Conservation (phyloP, 2,113 vertebrate species). For the Syrrhaptes paradoxus region DNA sequence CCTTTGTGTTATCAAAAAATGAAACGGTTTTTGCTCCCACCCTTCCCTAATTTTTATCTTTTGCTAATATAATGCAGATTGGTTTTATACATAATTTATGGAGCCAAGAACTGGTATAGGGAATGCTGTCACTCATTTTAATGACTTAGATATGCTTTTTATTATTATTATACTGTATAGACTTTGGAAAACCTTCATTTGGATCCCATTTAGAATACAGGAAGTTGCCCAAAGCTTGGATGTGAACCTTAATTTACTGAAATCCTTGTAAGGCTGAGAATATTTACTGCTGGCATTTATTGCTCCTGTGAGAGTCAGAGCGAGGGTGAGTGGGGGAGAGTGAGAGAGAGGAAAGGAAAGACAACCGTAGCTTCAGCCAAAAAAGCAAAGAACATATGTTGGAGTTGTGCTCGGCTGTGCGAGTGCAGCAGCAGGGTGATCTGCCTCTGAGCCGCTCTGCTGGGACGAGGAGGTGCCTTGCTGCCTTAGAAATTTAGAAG, state of each 20-base stretch:
- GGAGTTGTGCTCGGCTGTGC: neutral
- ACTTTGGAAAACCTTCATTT: slow-evolving; percentile 66
- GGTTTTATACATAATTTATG: slow-evolving; percentile 66
- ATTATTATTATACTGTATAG: slow-evolving; percentile 57
- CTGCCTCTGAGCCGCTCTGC: neutral
- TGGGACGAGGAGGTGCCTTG: neutral
- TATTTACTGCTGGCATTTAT: slow-evolving; percentile 75
- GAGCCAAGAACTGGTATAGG: slow-evolving; percentile 60
- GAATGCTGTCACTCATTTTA: slow-evolving; percentile 70
- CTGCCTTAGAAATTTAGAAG: neutral
- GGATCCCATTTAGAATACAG: slow-evolving; percentile 68
- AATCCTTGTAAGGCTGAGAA: slow-evolving; percentile 54
- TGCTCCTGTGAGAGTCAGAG: slow-evolving; percentile 55
- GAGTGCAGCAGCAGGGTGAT: neutral
- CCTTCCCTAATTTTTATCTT: slow-evolving; percentile 62
- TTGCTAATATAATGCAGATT: slow-evolving; percentile 66
- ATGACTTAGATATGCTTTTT: slow-evolving; percentile 65
- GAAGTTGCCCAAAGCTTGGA: slow-evolving; percentile 70
- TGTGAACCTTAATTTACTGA: slow-evolving; percentile 72
- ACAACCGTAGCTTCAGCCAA: slow-evolving; percentile 31
- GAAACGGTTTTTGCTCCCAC: neutral
- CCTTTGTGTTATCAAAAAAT: neutral
- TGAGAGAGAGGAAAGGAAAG: slow-evolving; percentile 20
- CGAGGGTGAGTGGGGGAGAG: neutral
- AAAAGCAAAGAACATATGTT: slow-evolving; percentile 48